Evolutionary conservation across 2,888 invertebrate species (phyloP).

Genomic region (Boloria euphrosyne): DNA sequence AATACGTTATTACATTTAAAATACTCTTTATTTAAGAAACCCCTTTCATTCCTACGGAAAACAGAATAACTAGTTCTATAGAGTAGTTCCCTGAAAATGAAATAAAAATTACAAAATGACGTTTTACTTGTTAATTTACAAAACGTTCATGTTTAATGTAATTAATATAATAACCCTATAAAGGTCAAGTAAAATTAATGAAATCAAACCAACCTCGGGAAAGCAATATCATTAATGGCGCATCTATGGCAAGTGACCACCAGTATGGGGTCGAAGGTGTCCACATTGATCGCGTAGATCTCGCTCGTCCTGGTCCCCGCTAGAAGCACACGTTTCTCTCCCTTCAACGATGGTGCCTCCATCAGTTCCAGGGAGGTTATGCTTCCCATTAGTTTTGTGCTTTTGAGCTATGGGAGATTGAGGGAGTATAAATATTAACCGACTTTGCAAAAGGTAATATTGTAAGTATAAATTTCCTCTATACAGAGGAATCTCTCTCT

Average conservation of each 20-base stretch:
- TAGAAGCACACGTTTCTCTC: slow-evolving; percentile 82
- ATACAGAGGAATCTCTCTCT: too few relatives aligned
- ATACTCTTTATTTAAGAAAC: too few relatives aligned
- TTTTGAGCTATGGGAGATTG: slow-evolving; percentile 83
- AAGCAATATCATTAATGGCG: slow-evolving; percentile 90
- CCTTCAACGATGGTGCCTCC: slow-evolving; percentile 55
- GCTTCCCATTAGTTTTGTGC: slow-evolving; percentile 83
- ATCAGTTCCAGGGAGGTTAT: slow-evolving; percentile 89
- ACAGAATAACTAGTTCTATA: too few relatives aligned
- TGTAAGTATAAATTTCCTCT: too few relatives aligned
- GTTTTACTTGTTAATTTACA: too few relatives aligned
- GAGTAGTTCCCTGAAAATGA: too few relatives aligned
- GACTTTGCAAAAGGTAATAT: too few relatives aligned
- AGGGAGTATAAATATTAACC: slow-evolving; percentile 45
- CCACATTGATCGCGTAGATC: slow-evolving; percentile 88
- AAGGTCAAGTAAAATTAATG: neutral
- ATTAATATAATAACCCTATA: neutral
- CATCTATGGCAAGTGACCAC: slow-evolving; percentile 92
- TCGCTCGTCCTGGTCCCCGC: slow-evolving; percentile 91
- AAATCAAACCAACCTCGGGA: slow-evolving; percentile 85
- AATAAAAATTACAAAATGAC: too few relatives aligned
- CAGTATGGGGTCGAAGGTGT: slow-evolving; percentile 86
- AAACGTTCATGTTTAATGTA: neutral
- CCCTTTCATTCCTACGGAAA: too few relatives aligned
- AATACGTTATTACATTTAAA: neutral